Conservation (phyloP, 2,113 vertebrate genomes). For the Australoheros scitulus region DNA sequence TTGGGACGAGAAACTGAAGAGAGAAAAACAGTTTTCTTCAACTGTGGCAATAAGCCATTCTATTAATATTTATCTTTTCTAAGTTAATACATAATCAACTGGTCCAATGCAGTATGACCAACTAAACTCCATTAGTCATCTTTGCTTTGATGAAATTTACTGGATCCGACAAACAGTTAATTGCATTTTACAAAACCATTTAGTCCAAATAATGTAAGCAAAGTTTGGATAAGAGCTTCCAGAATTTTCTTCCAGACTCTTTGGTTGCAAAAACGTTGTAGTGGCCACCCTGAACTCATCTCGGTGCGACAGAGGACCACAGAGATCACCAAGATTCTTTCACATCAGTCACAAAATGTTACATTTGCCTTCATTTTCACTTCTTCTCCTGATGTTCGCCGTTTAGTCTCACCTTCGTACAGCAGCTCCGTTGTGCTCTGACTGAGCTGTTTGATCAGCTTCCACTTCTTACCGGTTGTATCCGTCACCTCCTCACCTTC, state of each 20-base stretch:
- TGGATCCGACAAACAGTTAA: not conserved
- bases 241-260: too few species aligned
- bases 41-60: not conserved
- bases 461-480: constrained; percentile 78
- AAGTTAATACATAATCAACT: not conserved
- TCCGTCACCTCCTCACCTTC: constrained; percentile 76
- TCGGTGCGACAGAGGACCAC: not conserved
- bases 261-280: too few species aligned
- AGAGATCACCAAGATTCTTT: not conserved
- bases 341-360: not conserved
- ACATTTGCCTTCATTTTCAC: not conserved
- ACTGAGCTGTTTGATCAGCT: constrained; percentile 65
- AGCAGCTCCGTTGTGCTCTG: constrained; percentile 69
- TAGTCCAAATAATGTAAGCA: not conserved
- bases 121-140: not conserved
- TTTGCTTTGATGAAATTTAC: not conserved
- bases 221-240: not conserved
- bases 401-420: constrained; percentile 72
- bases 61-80: not conserved
- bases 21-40: not conserved
- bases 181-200: not conserved
- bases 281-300: too few species aligned
- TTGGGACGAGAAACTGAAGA: constrained; percentile 49
- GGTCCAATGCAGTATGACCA: not conserved
- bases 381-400: not conserved